Evolutionary conservation across 1,140 invertebrate genomes (phyloP), one percentile per base, ranked within the genome.

Genomic region (Lutraria rhynchaena): DNA sequence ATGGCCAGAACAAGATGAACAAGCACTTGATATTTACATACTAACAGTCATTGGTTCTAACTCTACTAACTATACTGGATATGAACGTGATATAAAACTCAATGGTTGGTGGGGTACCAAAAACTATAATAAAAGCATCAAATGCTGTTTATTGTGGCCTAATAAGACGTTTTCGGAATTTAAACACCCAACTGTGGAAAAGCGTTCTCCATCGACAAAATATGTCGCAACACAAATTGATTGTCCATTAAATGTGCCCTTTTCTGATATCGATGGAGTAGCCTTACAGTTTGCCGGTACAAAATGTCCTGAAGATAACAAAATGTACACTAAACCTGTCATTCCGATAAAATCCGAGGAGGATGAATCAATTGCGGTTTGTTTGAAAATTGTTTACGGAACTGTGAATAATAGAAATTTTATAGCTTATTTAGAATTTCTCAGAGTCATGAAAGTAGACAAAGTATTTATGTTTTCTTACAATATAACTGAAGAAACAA

Each of bases 381-480:
- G 61, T 31, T 46, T 65, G 41, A 65, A 65, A 65, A 41, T 65
- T 11, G 19, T 65, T 9, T 65, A 65, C 44, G 61, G 61, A 65
- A 19, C 35, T 41, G 61, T 65, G 22, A n/a, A 65, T 41, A 46
- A 9, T 22, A 65, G 44, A 24, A 15, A 41, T 15, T 65, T 65
- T 13, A 46, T 65, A 22, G 61, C 35, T 24, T 65, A 37, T 31
- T 41, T 65, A 24, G 61, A 65, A 37, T 65, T 41, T 41, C 44
- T 41, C 61, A 37, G 41, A 24, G 61, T 41, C 33, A 65, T 41
- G n/a, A n/a, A n/a, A n/a, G n/a, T n/a, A n/a, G n/a, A n/a, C n/a
- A n/a, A n/a, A n/a, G n/a, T n/a, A n/a, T 22, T 65, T 37, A 46
- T 41, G 33, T 41, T 41, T 22, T 7, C 44, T 37, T 65, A 41